Evolutionary conservation across 2,113 vertebrate species (phyloP), one percentile per base, ranked within the genome.

Genomic region (Lamprotornis superbus): DNA sequence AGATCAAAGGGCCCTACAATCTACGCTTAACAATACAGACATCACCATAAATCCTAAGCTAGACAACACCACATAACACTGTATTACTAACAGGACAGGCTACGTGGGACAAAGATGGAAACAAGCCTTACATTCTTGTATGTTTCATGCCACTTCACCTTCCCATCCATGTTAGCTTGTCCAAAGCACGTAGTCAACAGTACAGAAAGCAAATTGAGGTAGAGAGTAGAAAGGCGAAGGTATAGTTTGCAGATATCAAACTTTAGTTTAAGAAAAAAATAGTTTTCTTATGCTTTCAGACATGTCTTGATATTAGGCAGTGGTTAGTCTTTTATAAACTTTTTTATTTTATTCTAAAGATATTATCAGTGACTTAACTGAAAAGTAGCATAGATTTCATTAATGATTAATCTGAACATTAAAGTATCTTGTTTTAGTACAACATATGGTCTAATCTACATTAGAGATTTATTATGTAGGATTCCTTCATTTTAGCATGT

Each of bases 101-200:
- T 95, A 95, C 0, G 0, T 53, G 42, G 39, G 27, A 93, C 71
- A 68, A 57, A 91, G 78, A 78, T 63, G 68, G 68, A 90, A 95
- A 80, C 57, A 70, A 93, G 87, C 85, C 94, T 95, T 95, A 95
- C 92, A 88, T 93, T 93, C 78, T 83, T 76, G 49, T 52, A 49
- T 33, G 83, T 94, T 69, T 93, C 91, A 86, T 69, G 70, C 50
- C 59, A 95, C 78, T 96, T 87, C 89, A 94, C 84, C 67, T 95
- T 95, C 59, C 93, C 92, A 74, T 96, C 82, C 94, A 88, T 47
- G 79, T 74, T 85, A 95, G 82, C 78, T 95, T 94, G 87, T 95
- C 94, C 94, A 95, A 90, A 89, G 75, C 67, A 88, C 1, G 83
- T 40, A 88, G 90, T 50, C 88, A 97, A 88, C 55, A 74, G 71